Percentiles rank a stretch among this genome's conserved stretches.
Evolutionary conservation across 2,113 vertebrate genomes (phyloP).

Genomic region (Pseudorhombus dupliciocellatus): DNA sequence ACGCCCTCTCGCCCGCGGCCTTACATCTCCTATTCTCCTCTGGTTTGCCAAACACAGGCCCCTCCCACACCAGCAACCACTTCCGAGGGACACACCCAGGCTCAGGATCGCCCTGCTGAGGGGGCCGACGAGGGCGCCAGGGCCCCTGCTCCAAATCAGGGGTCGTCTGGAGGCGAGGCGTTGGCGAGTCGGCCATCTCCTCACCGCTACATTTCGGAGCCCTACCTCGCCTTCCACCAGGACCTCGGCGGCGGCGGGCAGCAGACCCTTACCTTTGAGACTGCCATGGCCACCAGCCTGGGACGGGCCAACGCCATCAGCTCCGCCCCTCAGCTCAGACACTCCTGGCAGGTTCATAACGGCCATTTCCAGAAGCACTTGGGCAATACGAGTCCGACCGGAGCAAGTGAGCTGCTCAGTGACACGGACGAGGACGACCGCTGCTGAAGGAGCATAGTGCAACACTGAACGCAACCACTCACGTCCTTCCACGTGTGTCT

Average conservation of each 20-base stretch:
- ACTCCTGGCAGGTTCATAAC: conserved; percentile 96
- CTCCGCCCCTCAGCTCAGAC: conserved; percentile 90
- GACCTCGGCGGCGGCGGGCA: conserved; percentile 86
- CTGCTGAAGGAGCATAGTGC: conserved; percentile 85
- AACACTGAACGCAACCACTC: conserved; percentile 37
- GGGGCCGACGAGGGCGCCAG: conserved; percentile 76
- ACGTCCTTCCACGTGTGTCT: conserved; percentile 35
- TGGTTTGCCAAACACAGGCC: conserved; percentile 83
- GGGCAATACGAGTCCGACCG: conserved; percentile 79
- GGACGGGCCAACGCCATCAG: conserved; percentile 93
- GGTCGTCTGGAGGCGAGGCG: conserved; percentile 44
- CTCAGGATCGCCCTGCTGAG: conserved; percentile 63
- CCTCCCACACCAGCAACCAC: conserved; percentile 71
- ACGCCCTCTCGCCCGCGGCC: conserved; percentile 93
- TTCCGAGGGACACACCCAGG: conserved; percentile 70
- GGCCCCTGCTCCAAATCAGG: conserved; percentile 49
- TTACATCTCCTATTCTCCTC: conserved; percentile 92
- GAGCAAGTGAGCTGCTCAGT: conserved; percentile 87
- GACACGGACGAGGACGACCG: conserved; percentile 96
- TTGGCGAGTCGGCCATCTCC: conserved; percentile 85
- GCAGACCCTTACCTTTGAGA: conserved; percentile 96
- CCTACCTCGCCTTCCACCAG: conserved; percentile 91
- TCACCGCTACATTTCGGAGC: conserved; percentile 96
- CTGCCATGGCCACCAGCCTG: conserved; percentile 90
- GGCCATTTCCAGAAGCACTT: conserved; percentile 91